Base-by-base conservation (phyloP, 2,113 vertebrate genomes). In the Urocitellus parryii region DNA sequence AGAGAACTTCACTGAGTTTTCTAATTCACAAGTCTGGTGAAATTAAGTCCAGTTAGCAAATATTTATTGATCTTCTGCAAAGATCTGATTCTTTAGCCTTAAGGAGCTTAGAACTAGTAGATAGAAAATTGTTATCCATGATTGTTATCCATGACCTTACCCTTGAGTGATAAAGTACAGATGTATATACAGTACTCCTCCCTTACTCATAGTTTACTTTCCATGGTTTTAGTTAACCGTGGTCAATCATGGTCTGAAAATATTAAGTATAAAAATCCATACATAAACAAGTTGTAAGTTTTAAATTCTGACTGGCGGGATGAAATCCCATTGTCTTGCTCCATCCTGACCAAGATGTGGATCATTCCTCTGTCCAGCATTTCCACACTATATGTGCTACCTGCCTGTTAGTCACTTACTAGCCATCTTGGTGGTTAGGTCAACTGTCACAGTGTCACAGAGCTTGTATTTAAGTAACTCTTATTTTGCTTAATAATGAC, bases 61-160 rank as follows among this genome's bases (percentile, higher is more conserved):
- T 95, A 34, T 73, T 81, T 90, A 51, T 80, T 77, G 72, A 95
- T 37, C 18, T 81, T 91, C 42, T 83, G 16, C 53, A 90, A 92
- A 93, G 74, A 79, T 81, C 74, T 94, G 68, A 39, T 89, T 82
- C 51, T 89, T 93, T 12, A 42, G 87, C n/a, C 34, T 81, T 42
- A 79, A 81, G 68, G 53, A 90, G 48, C 56, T 94, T 61, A 81
- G 83, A 68, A 56, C 12, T 73, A 25, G 0, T 17, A 80, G 58
- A 58, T 27, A 86, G 79, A 88, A 93, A 73, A 73, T 80, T 77
- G 48, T 72, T 79, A 68, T 34, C 4, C 58, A 67, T 37, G 42
- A 51, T 80, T 77, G 48, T 72, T 79, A 68, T 34, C 4, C 58
- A 67, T 37, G 42, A 51, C 42, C 56, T 84, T 34, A 68, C 42